Evolutionary conservation across 2,888 invertebrate genomes (phyloP).

Genomic region (Cosmorhoe ocellata): DNA sequence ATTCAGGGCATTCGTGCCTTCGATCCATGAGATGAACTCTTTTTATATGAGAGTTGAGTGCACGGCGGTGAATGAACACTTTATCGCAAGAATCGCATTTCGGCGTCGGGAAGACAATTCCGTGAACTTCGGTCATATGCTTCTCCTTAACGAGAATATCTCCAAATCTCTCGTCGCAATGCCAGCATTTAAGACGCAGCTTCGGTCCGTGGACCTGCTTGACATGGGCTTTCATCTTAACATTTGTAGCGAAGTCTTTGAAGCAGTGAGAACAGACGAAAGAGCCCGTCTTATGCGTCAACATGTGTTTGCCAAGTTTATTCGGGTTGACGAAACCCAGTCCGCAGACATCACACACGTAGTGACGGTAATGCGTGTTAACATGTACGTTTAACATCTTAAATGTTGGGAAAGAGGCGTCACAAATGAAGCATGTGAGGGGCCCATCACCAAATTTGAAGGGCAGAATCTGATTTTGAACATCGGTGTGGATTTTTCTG

Average conservation of each 20-base stretch:
- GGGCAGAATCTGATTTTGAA: conserved; percentile 55
- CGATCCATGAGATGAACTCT: conserved; percentile 52
- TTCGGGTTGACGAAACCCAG: conserved; percentile 59
- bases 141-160: conserved; percentile 40
- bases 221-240: conserved; percentile 60
- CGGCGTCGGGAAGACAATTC: conserved; percentile 41
- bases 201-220: conserved; percentile 46
- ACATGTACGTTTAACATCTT: conserved; percentile 50
- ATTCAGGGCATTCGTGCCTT: conserved; percentile 54
- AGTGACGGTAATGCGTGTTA: conserved; percentile 51
- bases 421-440: conserved; percentile 49
- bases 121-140: conserved; percentile 51
- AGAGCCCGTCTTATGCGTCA: conserved; percentile 56
- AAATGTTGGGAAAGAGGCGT: conserved; percentile 47
- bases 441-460: conserved; percentile 45
- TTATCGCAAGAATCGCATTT: conserved; percentile 52
- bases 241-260: conserved; percentile 40
- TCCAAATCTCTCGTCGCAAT: conserved; percentile 43
- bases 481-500: conserved; percentile 39
- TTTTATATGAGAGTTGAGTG: conserved; percentile 49
- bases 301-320: conserved; percentile 57
- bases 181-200: conserved; percentile 49
- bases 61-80: conserved; percentile 49
- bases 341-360: conserved; percentile 53
- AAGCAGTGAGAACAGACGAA: conserved; percentile 20